Evolutionary conservation across 2,888 invertebrate species (phyloP).

Genomic region (Drepana falcataria): DNA sequence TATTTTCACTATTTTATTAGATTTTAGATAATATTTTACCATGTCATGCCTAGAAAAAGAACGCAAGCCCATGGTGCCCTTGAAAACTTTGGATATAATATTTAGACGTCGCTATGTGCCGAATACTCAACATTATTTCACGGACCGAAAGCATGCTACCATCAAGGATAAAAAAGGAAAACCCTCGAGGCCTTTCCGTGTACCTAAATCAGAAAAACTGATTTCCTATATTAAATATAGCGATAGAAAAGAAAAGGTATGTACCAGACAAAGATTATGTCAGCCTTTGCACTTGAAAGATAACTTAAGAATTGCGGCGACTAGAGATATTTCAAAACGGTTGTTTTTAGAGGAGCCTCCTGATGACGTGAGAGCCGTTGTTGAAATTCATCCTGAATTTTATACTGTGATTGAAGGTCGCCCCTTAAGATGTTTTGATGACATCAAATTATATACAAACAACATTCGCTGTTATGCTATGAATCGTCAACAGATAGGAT

Average conservation of each 20-base stretch:
- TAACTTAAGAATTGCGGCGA: conserved; percentile 60
- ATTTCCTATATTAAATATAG: conserved; percentile 69
- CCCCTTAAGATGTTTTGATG: conserved; percentile 78
- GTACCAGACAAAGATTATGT: conserved; percentile 36
- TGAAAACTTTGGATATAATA: conserved; percentile 66
- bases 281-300: conserved; percentile 61
- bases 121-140: conserved; percentile 69
- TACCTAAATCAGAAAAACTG: conserved; percentile 64
- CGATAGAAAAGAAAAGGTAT: conserved; percentile 57
- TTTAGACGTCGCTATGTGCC: conserved; percentile 65
- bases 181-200: conserved; percentile 45
- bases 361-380: conserved; percentile 77
- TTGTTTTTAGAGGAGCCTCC: conserved; percentile 77
- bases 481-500: conserved; percentile 70
- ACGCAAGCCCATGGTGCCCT: conserved; percentile 60
- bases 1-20: conserved; percentile 3
- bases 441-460: conserved; percentile 77
- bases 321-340: conserved; percentile 75
- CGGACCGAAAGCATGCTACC: conserved; percentile 57
- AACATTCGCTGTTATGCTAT: conserved; percentile 73
- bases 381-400: conserved; percentile 82
- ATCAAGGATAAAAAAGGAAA: conserved; percentile 31
- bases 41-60: conserved; percentile 56
- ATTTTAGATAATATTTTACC: conserved; percentile 9
- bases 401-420: conserved; percentile 81